Evolutionary conservation across 2,797 vertebrate species (phyloP).

Genomic region (Cynodonichthys magdalenae): DNA sequence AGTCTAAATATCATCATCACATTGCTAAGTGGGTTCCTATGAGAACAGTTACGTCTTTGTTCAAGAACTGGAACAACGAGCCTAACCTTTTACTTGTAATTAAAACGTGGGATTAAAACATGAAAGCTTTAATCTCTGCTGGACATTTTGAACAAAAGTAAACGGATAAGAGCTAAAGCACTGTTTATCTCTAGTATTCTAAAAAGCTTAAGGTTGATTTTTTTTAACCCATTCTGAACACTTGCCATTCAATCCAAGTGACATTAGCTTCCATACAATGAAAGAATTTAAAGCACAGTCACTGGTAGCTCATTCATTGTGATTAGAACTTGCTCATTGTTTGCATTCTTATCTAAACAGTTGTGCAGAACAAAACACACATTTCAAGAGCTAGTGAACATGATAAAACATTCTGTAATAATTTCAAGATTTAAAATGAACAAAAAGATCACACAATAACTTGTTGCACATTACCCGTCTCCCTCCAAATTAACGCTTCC

Average conservation of each 20-base stretch:
- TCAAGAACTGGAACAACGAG: slow-evolving; percentile 35
- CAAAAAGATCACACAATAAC: slow-evolving; percentile 76
- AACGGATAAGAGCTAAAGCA: too few species aligned
- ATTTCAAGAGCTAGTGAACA: slow-evolving; percentile 72
- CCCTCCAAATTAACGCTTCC: slow-evolving; percentile 84
- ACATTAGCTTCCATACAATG: slow-evolving; percentile 42
- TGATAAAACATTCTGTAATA: slow-evolving; percentile 72
- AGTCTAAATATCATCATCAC: slow-evolving; percentile 46
- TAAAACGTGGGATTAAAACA: slow-evolving; percentile 8
- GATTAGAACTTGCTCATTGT: slow-evolving; percentile 44
- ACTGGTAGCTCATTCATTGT: slow-evolving; percentile 74
- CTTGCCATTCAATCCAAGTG: slow-evolving; percentile 24
- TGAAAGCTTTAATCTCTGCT: slow-evolving; percentile 3
- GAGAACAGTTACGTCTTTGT: slow-evolving; percentile 67
- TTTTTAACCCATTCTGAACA: not conserved
- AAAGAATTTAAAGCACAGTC: slow-evolving; percentile 18
- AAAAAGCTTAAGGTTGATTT: not conserved
- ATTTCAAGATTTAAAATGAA: slow-evolving; percentile 58
- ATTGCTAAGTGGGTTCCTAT: slow-evolving; percentile 38
- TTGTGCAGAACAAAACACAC: slow-evolving; percentile 59
- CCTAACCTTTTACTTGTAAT: slow-evolving; percentile 14
- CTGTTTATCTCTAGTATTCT: too few species aligned
- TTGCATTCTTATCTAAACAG: slow-evolving; percentile 68
- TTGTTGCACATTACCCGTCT: slow-evolving; percentile 78
- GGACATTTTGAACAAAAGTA: not conserved